Percentiles rank a stretch among this genome's conserved stretches.
Conservation (phyloP, 2,888 invertebrate species). For the Ophion ventricosus region DNA sequence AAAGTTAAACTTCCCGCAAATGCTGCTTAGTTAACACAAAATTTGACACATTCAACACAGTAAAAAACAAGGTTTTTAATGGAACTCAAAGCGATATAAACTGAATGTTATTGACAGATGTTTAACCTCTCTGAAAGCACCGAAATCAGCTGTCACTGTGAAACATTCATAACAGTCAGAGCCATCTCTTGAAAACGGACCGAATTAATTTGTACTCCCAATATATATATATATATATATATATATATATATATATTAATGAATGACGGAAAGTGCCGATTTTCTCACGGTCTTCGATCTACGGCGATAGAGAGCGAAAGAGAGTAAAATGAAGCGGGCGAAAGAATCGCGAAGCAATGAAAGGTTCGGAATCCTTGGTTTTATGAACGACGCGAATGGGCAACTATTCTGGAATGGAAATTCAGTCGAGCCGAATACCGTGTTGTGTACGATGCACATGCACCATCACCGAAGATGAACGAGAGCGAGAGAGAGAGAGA, state of each 20-base stretch:
- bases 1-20: no score
- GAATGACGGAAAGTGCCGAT: constrained; percentile 10
- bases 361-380: constrained; percentile 40
- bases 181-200: no score
- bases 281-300: constrained; percentile 45
- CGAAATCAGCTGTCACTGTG: no score
- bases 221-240: no score
- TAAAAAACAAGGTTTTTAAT: no score
- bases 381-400: constrained; percentile 5
- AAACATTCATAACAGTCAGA: no score
- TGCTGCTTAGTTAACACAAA: no score
- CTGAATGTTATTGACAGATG: no score
- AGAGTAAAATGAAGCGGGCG: background rate
- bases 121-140: no score
- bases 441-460: constrained; percentile 33
- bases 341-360: background rate
- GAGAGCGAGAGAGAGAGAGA: constrained; percentile 49
- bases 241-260: background rate
- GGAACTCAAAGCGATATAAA: no score
- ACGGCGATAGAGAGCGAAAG: background rate
- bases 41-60: no score
- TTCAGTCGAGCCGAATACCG: constrained; percentile 62
- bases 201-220: no score
- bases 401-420: constrained; percentile 44
- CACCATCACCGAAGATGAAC: constrained; percentile 22